phyloP scores from a whole-genome alignment of 2,888 invertebrate genomes.

The Labia minor region DNA sequence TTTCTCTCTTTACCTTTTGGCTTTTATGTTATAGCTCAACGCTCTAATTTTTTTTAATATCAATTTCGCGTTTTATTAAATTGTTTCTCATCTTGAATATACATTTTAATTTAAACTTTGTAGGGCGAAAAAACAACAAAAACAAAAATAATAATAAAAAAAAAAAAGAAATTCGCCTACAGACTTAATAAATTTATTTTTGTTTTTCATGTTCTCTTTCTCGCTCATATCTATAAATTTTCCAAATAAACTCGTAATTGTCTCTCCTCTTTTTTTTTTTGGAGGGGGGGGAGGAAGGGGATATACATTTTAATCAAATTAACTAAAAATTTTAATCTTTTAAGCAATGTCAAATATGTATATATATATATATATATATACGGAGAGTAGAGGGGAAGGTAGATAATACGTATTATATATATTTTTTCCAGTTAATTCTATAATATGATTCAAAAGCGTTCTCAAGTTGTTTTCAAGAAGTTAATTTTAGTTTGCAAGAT shows the following conservation, averaged over 20 bases:
- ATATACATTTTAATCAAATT: background rate
- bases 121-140: too few relatives aligned
- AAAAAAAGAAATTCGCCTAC: background rate
- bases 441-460: background rate
- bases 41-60: too few relatives aligned
- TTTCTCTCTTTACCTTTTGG: background rate
- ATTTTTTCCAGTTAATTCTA: background rate
- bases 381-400: too few relatives aligned
- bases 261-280: background rate
- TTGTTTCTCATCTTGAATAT: background rate
- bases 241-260: background rate
- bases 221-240: too few relatives aligned
- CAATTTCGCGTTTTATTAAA: background rate
- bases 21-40: background rate
- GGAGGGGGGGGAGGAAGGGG: too few relatives aligned
- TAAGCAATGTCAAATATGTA: background rate
- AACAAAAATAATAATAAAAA: background rate
- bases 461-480: conserved; percentile 4
- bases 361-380: too few relatives aligned
- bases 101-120: conserved; percentile 1
- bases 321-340: conserved; percentile 3
- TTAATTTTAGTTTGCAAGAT: background rate
- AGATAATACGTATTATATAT: too few relatives aligned
- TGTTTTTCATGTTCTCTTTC: background rate
- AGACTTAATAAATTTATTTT: conserved; percentile 7